Evolutionary conservation across 2,797 vertebrate species (phyloP), one percentile per base, ranked within the genome.

Genomic region (Oophaga sylvatica): DNA sequence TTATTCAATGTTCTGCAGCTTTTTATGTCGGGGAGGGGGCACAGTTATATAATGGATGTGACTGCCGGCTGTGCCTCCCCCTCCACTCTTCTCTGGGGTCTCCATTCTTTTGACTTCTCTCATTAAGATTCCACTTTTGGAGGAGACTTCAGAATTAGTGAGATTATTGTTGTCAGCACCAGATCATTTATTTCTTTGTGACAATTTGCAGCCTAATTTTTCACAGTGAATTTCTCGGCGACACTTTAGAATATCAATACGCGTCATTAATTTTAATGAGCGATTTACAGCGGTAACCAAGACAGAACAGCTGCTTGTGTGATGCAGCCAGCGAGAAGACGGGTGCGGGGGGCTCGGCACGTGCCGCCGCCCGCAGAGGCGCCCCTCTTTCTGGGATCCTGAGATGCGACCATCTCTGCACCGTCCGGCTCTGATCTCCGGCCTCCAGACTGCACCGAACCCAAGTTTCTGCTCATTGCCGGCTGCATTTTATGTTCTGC

Each of bases 261-360:
- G 75, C 59, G 11, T 82, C 79, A 83, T 87, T 87, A 76, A 81
- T 82, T 87, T 87, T 87, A 87, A 87, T 83, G 86, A 87, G 86
- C 41, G 59, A 63, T 22, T 63, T 87, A 65, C 68, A 48, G 57
- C 35, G 17, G 85, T 63, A 75, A 87, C 67, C n/a, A 71, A 81
- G 80, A 53, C 26, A 81, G 68, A 80, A 48, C 62, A 68, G 77
- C 78, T 71, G 77, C 19, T 60, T 71, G 63, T 80, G 41, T 60
- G 48, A 31, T 84, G 17, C 22, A 84, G 56, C 22, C 70, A 75
- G 53, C 45, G 56, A 75, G 63, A 71, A 35, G 41, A 76, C 5
- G 73, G 10, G 73, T 76, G 73, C 48, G 20, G 48, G 45, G 73
- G 73, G 41, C 73, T 76, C 9, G 45, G 45, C 12, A 77, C 75